Base-by-base conservation (phyloP, 2,888 invertebrate species). In the Chaitophorus viminalis region DNA sequence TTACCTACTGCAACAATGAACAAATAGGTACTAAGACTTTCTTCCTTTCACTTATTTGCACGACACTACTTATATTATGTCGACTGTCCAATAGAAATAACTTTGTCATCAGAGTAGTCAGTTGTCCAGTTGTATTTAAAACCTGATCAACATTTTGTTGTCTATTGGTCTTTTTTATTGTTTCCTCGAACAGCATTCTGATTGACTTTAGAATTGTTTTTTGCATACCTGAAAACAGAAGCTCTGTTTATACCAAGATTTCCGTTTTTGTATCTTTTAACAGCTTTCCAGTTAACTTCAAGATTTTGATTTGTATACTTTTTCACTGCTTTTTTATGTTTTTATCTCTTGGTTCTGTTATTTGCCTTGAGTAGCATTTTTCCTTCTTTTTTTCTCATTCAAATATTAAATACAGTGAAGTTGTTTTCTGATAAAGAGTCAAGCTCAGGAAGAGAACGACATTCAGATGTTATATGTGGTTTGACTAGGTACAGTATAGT, bases 61-160 rank as follows among this genome's bases (percentile, higher is more conserved):
- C 14, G 52, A 52, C 21, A 75, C 39, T 14, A 75, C 46, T 74
- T 74, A 39, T 25, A 74, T 74, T 74, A 36, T 25, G 74, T 74
- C 39, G 74, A 39, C 74, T 74, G 39, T 33, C 74, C 39, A 9
- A 74, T 74, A 74, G 74, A 74, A 74, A 74, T 25, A 74, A 39
- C 74, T 74, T 72, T 72, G 72, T 72, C 33, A 72, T 72, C 33
- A 72, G 33, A 72, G 72, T 72, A 72, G 72, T 72, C 72, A 33
- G 33, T 72, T 72, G 72, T 72, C 33, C 33, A 33, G 72, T 6
- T 33, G 72, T 72, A 72, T 72, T 72, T 72, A 72, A 72, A 72
- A 33, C 72, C 74, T 74, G 36, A 74, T 74, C 36, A 21, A 74
- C 36, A 33, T 3, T 74, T 74, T 74, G 74, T 21, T 74, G 21